Base-by-base conservation (phyloP, 2,888 invertebrate genomes). In the Lacanobia wlatinum region DNA sequence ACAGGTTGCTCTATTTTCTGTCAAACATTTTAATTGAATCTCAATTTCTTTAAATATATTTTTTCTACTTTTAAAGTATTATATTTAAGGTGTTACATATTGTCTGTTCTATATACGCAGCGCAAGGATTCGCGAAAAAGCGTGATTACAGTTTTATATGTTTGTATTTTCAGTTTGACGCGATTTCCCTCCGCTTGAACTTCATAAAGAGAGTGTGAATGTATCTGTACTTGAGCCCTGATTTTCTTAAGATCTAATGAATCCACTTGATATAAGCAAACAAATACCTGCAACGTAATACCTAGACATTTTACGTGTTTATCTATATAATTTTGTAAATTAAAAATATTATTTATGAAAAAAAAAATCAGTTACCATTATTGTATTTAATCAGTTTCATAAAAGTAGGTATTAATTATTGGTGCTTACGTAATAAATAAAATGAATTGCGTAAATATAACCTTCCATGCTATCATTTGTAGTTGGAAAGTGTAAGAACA, bases 351-450 rank as follows among this genome's bases (percentile, higher is more conserved):
- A 16, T 56, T 43, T 46, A 9, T 53, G 12, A 14, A 16, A 18
- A 38, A 40, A 34, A 28, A 59, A 23, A 14, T n/a, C 34, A 56
- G 50, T 61, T 55, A 63, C 12, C 1, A 34, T 6, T 55, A 55
- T 18, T 53, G n/a, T 69, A 65, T 46, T 43, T 56, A 66, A 55
- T 59, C 68, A 16, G 59, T 82, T 63, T 34, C 59, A n/a, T 61
- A 62, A 87, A 88, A 87, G 80, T 89, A 90, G 58, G 12, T 71
- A 79, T 91, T 90, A 84, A 90, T 89, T 93, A 90, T 89, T 93
- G 94, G 93, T 94, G 94, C 94, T 94, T 94, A 88, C 87, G 89
- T 90, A 80, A 88, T 88, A 90, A 90, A 89, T 87, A n/a, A 89
- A 85, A 89, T 83, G 80, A 75, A 89, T 87, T 87, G 89, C 92